Conservation (phyloP, 2,888 invertebrate species). For the Chirona hameri region DNA sequence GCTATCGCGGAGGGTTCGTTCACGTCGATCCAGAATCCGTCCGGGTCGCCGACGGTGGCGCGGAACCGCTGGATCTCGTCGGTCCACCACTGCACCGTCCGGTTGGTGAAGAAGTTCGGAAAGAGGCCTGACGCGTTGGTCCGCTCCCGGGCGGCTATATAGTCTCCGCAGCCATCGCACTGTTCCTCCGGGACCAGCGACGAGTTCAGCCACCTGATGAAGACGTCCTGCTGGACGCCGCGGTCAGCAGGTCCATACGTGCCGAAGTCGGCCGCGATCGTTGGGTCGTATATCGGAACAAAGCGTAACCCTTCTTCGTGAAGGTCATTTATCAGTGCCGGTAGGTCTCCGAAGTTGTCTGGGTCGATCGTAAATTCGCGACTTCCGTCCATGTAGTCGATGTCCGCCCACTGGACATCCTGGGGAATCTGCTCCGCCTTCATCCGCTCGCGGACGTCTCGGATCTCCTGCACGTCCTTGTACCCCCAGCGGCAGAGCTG, state of each 20-base stretch:
- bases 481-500: slow-evolving; percentile 59
- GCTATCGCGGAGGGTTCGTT: slow-evolving; percentile 80
- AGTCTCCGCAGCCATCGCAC: slow-evolving; percentile 33
- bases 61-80: slow-evolving; percentile 40
- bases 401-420: slow-evolving; percentile 57
- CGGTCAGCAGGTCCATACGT: slow-evolving; percentile 35
- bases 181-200: slow-evolving; percentile 37
- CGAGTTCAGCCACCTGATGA: slow-evolving; percentile 36
- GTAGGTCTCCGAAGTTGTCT: slow-evolving; percentile 41
- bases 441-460: slow-evolving; percentile 62
- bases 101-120: slow-evolving; percentile 42
- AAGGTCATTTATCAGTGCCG: slow-evolving; percentile 38
- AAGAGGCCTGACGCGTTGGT: slow-evolving; percentile 35
- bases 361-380: slow-evolving; percentile 47
- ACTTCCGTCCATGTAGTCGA: slow-evolving; percentile 48
- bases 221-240: slow-evolving; percentile 36
- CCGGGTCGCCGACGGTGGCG: slow-evolving; percentile 45
- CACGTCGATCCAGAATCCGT: slow-evolving; percentile 88
- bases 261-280: slow-evolving; percentile 37
- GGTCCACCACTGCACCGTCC: slow-evolving; percentile 41
- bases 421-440: slow-evolving; percentile 69
- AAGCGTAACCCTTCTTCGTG: slow-evolving; percentile 38
- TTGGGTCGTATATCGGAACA: slow-evolving; percentile 42
- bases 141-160: slow-evolving; percentile 38
- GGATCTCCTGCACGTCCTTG: slow-evolving; percentile 61